Evolutionary conservation across 2,113 vertebrate species (phyloP), one percentile per base, ranked within the genome.

Genomic region (Charina bottae): DNA sequence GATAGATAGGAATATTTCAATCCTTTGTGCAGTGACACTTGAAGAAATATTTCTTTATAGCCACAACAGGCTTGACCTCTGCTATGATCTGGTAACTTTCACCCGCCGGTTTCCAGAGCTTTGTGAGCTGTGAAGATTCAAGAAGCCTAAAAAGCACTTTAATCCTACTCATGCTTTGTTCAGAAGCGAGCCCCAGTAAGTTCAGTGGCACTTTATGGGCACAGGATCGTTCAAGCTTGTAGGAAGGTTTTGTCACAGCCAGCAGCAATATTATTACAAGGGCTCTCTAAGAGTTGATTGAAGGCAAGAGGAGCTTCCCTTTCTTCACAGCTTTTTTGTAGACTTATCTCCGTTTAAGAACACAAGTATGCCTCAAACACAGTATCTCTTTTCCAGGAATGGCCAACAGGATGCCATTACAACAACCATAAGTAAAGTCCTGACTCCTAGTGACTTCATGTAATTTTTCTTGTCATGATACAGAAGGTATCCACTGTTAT

Each of bases 11-110:
- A 42, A 42, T 55, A 91, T 19, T 89, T 58, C 90, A 84, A 10
- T 72, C 94, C 24, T 90, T 2, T 55, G 55, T 84, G 89, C 92
- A 85, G 42, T 0, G 42, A 85, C 6, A 91, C 11, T 95, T 95
- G 93, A 64, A 93, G 94, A 94, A 94, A 49, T 93, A 95, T 91
- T 68, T 91, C 12, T 92, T 84, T 33, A 19, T 85, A 83, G 10
- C 91, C 21, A 84, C 2, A 15, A 91, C 93, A 68, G 94, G 60
- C 6, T 59, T 90, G 88, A 85, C 60, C 88, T 90, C 88, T 88
- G 91, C 93, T 92, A 96, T 56, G 92, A 90, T 85, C 92, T 12
- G 83, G 89, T 62, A 94, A 96, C 88, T 93, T 95, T 94, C 88
- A 90, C 56, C 54, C 24, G 64, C 28, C 19, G 93, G 92, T 94